These are phyloP conservation scores for Pogoniulus pusillus DNA, from an alignment of 2,797 vertebrate species.

Conservation along the genomic window DNA sequence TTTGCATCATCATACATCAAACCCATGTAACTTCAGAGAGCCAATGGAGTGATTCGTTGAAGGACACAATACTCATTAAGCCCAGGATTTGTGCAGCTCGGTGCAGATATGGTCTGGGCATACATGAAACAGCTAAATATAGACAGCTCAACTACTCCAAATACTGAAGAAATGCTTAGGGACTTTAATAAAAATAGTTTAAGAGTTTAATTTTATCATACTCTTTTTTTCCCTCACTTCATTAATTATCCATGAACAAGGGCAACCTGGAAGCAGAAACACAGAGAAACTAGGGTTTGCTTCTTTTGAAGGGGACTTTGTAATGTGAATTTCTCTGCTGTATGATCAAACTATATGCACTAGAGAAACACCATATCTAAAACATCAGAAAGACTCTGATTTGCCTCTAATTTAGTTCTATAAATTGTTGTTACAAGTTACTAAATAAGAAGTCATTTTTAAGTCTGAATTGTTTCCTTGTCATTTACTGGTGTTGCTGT, in stretches of 20 bases:
- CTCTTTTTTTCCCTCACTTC: neutral
- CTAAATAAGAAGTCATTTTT: slow-evolving; percentile 52
- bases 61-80: slow-evolving; percentile 3
- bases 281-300: neutral
- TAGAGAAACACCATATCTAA: slow-evolving; percentile 18
- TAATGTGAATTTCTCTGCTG: slow-evolving; percentile 11
- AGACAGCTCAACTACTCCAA: neutral
- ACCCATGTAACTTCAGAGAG: slow-evolving; percentile 40
- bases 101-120: neutral
- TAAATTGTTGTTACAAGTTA: slow-evolving; percentile 50
- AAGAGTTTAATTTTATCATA: slow-evolving; percentile 17
- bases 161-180: neutral
- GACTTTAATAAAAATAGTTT: slow-evolving; percentile 1
- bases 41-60: slow-evolving; percentile 4
- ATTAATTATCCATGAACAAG: slow-evolving; percentile 57
- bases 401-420: slow-evolving; percentile 56
- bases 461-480: slow-evolving; percentile 63
- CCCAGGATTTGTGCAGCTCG: neutral
- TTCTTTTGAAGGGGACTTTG: neutral
- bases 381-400: slow-evolving; percentile 30
- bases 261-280: slow-evolving; percentile 23
- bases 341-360: neutral
- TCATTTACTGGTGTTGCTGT: slow-evolving; percentile 34
- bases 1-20: slow-evolving; percentile 44
- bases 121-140: neutral